Base-by-base conservation (phyloP, 2,797 vertebrate species). In the Numenius phaeopus region DNA sequence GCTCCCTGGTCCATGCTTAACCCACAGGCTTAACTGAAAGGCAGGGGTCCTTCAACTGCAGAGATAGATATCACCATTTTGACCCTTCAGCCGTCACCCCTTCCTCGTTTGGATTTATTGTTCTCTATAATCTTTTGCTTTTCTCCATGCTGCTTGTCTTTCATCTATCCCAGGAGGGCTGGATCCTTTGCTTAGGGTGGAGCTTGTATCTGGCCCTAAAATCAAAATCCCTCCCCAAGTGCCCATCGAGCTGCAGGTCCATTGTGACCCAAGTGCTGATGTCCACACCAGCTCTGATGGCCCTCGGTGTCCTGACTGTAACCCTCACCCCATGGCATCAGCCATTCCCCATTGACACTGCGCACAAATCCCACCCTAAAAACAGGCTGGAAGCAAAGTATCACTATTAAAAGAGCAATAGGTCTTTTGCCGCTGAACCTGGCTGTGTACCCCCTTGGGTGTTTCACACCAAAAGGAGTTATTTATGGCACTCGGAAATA, bases 101-200 rank as follows among this genome's bases (percentile, higher is more conserved):
- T 50, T 71, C 24, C 15, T 46, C 52, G 5, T n/a, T 40, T 19
- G 19, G 21, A 75, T 71, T 81, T 78, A 42, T 65, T 37, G 7
- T n/a, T 21, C 32, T 16, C 37, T 83, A 17, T 52, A 84, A 67
- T 26, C 37, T 32, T 78, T 67, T n/a, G 8, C 5, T 62, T 42
- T 87, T 71, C 20, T 52, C n/a, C 8, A 16, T 4, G 1, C 10
- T 66, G 12, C 7, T 86, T 49, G 32, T 54, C 20, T 76, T 62
- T n/a, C 10, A 20, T 26, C 34, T 50, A 0, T 57, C n/a, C n/a
- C 58, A 55, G 32, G 26, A 75, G 13, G 29, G 30, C 49, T 59
- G 6, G 1, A 2, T 32, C 2, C 0, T 42, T 78, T 54, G 23
- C 39, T 29, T 67, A 55, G 57, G 47, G 29, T 0, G 39, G 30